Conservation (phyloP, 1,140 invertebrate genomes). For the Parapsyche elsis region DNA sequence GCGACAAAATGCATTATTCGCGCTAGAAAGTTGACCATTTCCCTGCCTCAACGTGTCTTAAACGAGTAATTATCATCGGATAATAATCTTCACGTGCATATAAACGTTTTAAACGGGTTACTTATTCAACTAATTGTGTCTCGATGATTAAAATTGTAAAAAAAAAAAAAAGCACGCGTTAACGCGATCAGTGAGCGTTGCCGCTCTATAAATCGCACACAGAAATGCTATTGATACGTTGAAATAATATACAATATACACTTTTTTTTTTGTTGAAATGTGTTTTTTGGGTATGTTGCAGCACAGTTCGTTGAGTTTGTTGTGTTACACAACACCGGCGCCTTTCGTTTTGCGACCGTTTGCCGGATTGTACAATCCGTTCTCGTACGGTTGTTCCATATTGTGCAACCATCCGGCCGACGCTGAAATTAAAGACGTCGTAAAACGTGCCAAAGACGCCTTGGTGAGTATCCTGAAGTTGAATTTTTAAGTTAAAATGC, state of each 20-base stretch:
- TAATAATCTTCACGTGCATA: no score
- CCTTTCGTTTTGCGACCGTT: conserved; percentile 79
- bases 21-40: no score
- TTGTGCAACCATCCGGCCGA: conserved; percentile 85
- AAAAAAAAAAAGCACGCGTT: neutral
- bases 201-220: no score
- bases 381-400: conserved; percentile 80
- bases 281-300: neutral
- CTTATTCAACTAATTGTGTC: no score
- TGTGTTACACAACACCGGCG: conserved; percentile 68
- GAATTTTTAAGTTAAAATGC: neutral
- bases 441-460: conserved; percentile 76
- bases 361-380: conserved; percentile 82
- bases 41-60: no score
- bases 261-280: neutral
- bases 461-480: conserved; percentile 67
- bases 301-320: conserved; percentile 59
- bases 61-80: no score
- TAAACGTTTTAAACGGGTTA: no score
- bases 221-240: neutral
- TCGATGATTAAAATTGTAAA: no score
- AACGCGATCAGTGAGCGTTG: neutral
- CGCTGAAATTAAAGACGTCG: conserved; percentile 76
- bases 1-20: no score
- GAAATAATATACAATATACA: neutral